Percentiles rank a stretch among this genome's conserved stretches.
These are phyloP conservation scores for Motacilla alba DNA, from an alignment of 2,113 vertebrate genomes.

Conservation along the genomic window DNA sequence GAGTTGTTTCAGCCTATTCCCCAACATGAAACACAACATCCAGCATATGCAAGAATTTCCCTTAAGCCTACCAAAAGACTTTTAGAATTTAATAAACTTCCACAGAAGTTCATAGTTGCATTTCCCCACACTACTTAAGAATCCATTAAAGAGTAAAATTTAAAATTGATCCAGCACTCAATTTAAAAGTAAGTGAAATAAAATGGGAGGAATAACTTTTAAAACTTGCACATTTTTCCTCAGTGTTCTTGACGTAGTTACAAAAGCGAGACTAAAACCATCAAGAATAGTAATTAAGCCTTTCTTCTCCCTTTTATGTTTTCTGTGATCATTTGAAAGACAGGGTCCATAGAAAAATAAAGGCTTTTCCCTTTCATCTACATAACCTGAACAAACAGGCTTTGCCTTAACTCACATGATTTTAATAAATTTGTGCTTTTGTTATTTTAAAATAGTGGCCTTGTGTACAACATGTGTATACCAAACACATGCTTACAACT, in stretches of 20 bases:
- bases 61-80: background rate
- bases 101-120: background rate
- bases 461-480: background rate
- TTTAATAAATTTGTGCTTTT: background rate
- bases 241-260: background rate
- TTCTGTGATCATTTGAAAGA: background rate
- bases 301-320: background rate
- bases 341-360: background rate
- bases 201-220: background rate
- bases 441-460: background rate
- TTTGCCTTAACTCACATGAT: background rate
- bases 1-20: background rate
- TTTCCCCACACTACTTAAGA: background rate
- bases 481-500: background rate
- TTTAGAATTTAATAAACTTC: background rate
- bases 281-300: background rate
- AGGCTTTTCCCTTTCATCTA: background rate
- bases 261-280: background rate
- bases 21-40: background rate
- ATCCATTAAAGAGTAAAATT: background rate
- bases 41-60: background rate
- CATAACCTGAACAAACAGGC: background rate
- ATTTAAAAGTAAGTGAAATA: background rate
- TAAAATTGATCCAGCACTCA: background rate
- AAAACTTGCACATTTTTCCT: background rate